phyloP scores from a whole-genome alignment of 2,113 vertebrate genomes.

The Falcunculus frontatus region DNA sequence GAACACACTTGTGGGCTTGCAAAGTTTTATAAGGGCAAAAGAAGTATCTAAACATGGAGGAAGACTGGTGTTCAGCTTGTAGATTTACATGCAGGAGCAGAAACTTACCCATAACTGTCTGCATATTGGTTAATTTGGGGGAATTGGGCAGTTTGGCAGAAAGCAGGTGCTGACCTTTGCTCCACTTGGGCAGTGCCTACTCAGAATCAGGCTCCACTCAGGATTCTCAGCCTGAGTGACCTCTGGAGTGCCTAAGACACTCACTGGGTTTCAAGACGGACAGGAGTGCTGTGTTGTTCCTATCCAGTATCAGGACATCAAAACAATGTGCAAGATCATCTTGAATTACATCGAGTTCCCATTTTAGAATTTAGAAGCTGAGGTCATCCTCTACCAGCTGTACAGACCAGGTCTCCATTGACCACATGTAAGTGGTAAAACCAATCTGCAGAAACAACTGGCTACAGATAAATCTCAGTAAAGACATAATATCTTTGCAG shows the following conservation, averaged over 20 bases:
- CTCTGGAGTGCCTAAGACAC: not conserved
- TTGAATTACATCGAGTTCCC: not conserved
- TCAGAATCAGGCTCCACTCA: not conserved
- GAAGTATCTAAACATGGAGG: not conserved
- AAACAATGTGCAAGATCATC: not conserved
- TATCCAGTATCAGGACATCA: not conserved
- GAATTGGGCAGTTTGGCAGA: not conserved
- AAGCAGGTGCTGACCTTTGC: not conserved
- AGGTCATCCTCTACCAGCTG: fast-evolving
- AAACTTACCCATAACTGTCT: not conserved
- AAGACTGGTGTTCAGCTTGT: not conserved
- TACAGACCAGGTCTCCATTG: not conserved
- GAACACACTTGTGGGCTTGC: not conserved
- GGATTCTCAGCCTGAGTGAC: not conserved
- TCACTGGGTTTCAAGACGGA: not conserved
- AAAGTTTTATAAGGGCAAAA: not conserved
- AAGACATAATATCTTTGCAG: not conserved
- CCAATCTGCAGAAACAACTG: not conserved
- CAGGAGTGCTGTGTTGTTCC: not conserved
- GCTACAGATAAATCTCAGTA: not conserved
- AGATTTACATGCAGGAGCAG: not conserved
- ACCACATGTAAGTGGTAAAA: fast-evolving
- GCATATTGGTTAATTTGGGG: not conserved
- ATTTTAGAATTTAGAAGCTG: not conserved
- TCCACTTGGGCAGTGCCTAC: fast-evolving